Evolutionary conservation across 2,797 vertebrate species (phyloP), one percentile per base, ranked within the genome.

Genomic region (Muraenolepis orangiensis): DNA sequence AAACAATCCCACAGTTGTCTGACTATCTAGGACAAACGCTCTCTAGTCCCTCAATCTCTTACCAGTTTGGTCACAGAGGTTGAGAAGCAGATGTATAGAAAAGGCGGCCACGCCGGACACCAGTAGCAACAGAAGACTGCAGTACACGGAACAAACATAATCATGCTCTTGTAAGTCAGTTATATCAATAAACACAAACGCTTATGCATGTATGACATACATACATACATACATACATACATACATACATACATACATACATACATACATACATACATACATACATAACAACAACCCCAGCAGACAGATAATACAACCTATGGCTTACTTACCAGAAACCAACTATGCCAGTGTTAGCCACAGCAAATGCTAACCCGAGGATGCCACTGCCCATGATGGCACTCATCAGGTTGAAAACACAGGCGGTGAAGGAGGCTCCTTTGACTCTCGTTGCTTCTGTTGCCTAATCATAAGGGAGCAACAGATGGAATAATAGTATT

Each of bases 381-480:
- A 97, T 96, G 8, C 97, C 97, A 67, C 96, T 98, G 77, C 97
- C 97, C 95, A 97, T 97, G 87, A 98, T 96, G 0, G 96, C 96
- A 23, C 98, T 97, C 95, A 97, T 97, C 87, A 99, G 82, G 89
- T 98, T 99, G 82, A 98, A 97, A 13, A 98, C 96, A 0, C 94
- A 96, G 71, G 95, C 95, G 46, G 87, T 84, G 74, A 98, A 97
- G 2, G 98, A 98, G 46, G 94, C 91, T 74, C 94, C 95, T 36
- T 78, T 87, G 14, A 69, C 20, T 46, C 81, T 80, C 67, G 67
- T 20, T 34, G 8, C 71, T 18, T 11, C 80, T 23, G 76, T 66
- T 38, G 71, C 81, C 91, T 91, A 73, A 38, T 81, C 1, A 84
- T n/a, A 20, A 73, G 26, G 78, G 20, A 81, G n/a, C 73, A 36